A percentile compares a stretch with the other conserved stretches of the same genome.
Evolutionary conservation across 1,140 invertebrate genomes (phyloP).

Genomic region (Gyrodactylus salaris): DNA sequence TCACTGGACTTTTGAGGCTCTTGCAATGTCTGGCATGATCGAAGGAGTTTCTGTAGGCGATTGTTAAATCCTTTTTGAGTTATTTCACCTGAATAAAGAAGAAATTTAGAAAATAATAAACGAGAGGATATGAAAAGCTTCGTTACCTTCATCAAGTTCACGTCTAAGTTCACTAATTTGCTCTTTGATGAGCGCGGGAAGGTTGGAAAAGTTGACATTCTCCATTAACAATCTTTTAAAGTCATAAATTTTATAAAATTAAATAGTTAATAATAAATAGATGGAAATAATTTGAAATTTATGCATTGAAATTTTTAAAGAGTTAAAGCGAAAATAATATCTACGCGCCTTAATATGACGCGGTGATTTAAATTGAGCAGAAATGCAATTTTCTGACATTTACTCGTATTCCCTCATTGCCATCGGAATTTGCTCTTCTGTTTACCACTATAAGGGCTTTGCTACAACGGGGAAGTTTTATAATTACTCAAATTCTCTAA

Average conservation of each 20-base stretch:
- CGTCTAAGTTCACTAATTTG: not conserved
- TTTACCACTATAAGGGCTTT: not conserved
- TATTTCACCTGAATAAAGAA: not conserved
- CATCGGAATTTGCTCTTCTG: not conserved
- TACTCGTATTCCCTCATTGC: not conserved
- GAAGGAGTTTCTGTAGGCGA: not conserved
- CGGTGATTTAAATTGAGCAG: not conserved
- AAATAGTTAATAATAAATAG: not conserved
- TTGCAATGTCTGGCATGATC: too few species aligned
- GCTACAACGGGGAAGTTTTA: not conserved
- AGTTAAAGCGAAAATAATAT: too few species aligned
- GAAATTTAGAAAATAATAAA: not conserved
- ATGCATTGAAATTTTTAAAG: too few species aligned
- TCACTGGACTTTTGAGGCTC: too few species aligned
- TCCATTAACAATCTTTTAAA: not conserved
- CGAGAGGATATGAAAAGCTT: too few species aligned
- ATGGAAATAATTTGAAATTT: not conserved
- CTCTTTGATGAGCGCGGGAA: not conserved
- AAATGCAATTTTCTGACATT: not conserved
- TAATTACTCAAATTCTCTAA: not conserved
- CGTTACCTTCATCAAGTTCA: not conserved
- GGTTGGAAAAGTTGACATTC: not conserved
- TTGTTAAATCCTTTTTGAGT: not conserved
- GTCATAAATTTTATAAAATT: not conserved
- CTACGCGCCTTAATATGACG: too few species aligned